A percentile compares a stretch with the other conserved stretches of the same genome.
Evolutionary conservation across 2,888 invertebrate species (phyloP).

Genomic region (Adela reaumurella): DNA sequence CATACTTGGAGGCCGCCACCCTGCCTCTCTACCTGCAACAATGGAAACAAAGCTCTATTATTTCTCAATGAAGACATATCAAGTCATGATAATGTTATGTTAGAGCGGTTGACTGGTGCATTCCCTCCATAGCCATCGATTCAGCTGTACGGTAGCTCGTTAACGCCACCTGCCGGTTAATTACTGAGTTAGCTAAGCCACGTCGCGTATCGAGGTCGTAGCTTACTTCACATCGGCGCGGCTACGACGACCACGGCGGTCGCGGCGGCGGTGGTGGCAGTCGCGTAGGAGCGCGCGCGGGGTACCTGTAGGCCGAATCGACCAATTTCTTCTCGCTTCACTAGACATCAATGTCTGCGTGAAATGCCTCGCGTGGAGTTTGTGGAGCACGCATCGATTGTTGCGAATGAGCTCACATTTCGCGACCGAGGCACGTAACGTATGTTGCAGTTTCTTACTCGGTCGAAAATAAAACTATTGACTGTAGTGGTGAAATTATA

Average conservation of each 20-base stretch:
- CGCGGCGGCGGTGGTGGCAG: not conserved
- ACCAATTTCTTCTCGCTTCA: not conserved
- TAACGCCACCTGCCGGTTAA: too few species aligned
- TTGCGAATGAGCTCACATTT: not conserved
- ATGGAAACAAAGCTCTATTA: constrained; percentile 10
- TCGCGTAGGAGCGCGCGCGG: too few species aligned
- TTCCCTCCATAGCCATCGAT: too few species aligned
- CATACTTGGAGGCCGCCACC: not conserved
- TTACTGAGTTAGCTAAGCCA: not conserved
- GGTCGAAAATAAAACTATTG: too few species aligned
- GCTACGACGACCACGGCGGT: too few species aligned
- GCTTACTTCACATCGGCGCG: not conserved
- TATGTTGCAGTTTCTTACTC: too few species aligned
- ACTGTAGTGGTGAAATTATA: too few species aligned
- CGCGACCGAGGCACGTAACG: too few species aligned
- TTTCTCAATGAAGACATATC: too few species aligned
- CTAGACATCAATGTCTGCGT: not conserved
- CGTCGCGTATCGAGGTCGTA: not conserved
- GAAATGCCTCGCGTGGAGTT: not conserved
- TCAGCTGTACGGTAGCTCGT: too few species aligned
- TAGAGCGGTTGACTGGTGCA: too few species aligned
- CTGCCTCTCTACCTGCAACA: not conserved
- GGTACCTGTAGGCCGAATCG: not conserved
- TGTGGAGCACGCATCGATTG: not conserved
- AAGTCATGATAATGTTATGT: too few species aligned